Evolutionary conservation across 1,140 invertebrate genomes (phyloP), one percentile per base, ranked within the genome.

Genomic region (Metopolophium dirhodum): DNA sequence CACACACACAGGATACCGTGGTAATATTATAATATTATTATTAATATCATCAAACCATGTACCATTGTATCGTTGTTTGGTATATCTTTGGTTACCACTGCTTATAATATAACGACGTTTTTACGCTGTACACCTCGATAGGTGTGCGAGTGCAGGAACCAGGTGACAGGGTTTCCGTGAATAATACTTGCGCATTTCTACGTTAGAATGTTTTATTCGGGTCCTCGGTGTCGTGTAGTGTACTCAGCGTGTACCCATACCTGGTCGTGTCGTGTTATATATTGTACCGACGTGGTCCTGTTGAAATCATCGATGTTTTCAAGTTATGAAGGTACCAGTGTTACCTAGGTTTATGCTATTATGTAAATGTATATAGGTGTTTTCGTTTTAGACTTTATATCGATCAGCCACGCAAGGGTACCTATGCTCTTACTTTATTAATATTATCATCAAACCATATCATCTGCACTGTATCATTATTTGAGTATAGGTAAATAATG

Each of bases 1-100:
- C 14, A 49, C 23, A 45, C 41, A 77, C 41, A 41, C 41, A 68
- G 90, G 90, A 91, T 68, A 91, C 61, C 37, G 90, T 91, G 90
- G 90, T 91, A 91, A 91, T n/a, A 68, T 68, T 68, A 14, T 61
- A 26, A n/a, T n/a, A 30, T 77, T 77, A n/a, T 18, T 35, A 77
- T n/a, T n/a, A n/a, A 77, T n/a, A 68, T 20, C 11, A 7, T n/a
- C 61, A 18, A 77, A 77, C 61, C 11, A 0, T 26, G 23, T 7
- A 68, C 4, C 14, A 30, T n/a, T n/a, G 30, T n/a, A n/a, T 14
- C 61, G 3, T 18, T n/a, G 2, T n/a, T 68, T 2, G 8, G 20
- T 51, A 23, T 2, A 22, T 51, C 51, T 2, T 51, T 20, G 51
- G 18, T 51, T 20, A 51, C 4, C 51, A 1, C 51, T 51, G 51